phyloP scores from a whole-genome alignment of 2,797 vertebrate genomes.

The Sebastes aleutianus region DNA sequence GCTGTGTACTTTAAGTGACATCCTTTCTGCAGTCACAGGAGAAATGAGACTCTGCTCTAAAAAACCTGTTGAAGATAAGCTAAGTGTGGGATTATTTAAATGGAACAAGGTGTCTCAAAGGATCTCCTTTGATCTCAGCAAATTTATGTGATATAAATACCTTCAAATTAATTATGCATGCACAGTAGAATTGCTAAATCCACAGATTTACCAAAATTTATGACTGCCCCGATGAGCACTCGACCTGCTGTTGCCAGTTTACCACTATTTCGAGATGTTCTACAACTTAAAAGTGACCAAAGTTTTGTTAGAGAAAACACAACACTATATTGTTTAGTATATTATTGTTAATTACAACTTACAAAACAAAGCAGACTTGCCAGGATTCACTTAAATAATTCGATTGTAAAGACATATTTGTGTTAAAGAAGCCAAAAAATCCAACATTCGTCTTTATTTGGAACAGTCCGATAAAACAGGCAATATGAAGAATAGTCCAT shows the following conservation, averaged over 20 bases:
- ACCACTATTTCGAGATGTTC: constrained; percentile 5
- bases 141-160: constrained; percentile 73
- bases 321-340: constrained; percentile 29
- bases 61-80: constrained; percentile 51
- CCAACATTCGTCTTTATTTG: constrained; percentile 83
- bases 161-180: constrained; percentile 67
- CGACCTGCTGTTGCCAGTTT: background rate
- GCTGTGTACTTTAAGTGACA: background rate
- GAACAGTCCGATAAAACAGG: constrained; percentile 86
- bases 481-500: constrained; percentile 86
- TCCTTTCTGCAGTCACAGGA: constrained; percentile 10
- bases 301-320: constrained; percentile 26
- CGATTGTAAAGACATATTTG: constrained; percentile 55
- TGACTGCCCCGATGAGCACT: constrained; percentile 21
- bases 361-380: constrained; percentile 29
- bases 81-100: constrained; percentile 65
- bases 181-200: constrained; percentile 50
- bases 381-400: constrained; percentile 41
- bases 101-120: constrained; percentile 68
- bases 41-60: constrained; percentile 9
- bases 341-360: constrained; percentile 29
- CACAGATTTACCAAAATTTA: constrained; percentile 44
- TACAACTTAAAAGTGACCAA: background rate
- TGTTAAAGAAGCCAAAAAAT: constrained; percentile 77
- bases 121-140: constrained; percentile 72